Percentiles rank a stretch among this genome's conserved stretches.
phyloP scores from a whole-genome alignment of 2,888 invertebrate genomes.

The Acrocyrtus sp. region DNA sequence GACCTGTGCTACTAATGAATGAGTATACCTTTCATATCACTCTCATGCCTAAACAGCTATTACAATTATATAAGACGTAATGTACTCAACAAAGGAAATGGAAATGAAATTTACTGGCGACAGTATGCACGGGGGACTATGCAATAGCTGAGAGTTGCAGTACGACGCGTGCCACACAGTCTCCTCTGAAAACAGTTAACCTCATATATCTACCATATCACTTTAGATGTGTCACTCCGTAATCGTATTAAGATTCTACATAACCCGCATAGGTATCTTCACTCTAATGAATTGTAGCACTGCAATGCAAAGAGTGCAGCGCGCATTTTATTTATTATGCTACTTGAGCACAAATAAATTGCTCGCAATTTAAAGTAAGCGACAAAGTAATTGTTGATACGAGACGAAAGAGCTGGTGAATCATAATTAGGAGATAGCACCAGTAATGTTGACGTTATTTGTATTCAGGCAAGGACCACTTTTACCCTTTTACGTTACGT shows the following conservation, averaged over 20 bases:
- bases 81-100: background rate
- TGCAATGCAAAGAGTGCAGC: too few relatives aligned
- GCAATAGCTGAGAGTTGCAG: background rate
- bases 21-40: background rate
- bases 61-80: background rate
- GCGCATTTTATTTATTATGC: too few relatives aligned
- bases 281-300: background rate
- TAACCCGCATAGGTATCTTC: background rate
- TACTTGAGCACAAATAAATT: too few relatives aligned
- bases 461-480: too few relatives aligned
- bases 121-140: background rate
- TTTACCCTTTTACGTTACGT: too few relatives aligned
- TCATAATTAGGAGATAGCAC: conserved; percentile 1
- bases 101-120: background rate
- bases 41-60: background rate
- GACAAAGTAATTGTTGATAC: too few relatives aligned
- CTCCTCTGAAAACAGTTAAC: background rate
- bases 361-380: too few relatives aligned
- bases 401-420: background rate
- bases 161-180: background rate
- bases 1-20: background rate
- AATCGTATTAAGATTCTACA: background rate
- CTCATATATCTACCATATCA: background rate
- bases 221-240: background rate
- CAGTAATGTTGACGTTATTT: background rate